Base-by-base conservation (phyloP, 2,797 vertebrate genomes). In the Cuniculus paca region DNA sequence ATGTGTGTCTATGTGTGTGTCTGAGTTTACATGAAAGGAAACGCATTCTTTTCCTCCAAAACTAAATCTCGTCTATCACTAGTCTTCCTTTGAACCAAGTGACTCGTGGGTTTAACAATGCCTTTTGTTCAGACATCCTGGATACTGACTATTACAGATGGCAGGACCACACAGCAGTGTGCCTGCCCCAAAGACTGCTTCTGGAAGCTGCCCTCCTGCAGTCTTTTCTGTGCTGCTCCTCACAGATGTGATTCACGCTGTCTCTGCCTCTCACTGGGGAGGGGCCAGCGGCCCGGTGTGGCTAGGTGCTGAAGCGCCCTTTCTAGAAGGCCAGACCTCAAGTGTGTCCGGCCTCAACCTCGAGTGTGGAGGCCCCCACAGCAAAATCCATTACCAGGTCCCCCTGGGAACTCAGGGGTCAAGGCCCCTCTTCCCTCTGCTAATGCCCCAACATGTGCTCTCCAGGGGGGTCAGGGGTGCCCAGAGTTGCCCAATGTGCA, bases 11-110 rank as follows among this genome's bases (percentile, higher is more conserved):
- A 10, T 17, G 1, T 45, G 56, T 1, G 11, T 24, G 54, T 50
- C 39, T 26, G 19, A 45, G 1, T 88, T 92, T 95, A 88, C 77
- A 54, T 60, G 48, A 75, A 94, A 79, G 2, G 5, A 70, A 91
- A 70, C 4, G 8, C 84, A 74, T 91, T 79, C 36, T 58, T 90
- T 82, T 52, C 83, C 96, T 93, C 94, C 80, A 91, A 86, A 88
- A 54, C 42, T 31, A 39, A 8, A 72, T 31, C 56, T 90, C 93
- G 56, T 78, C 42, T 88, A 39, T 54, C 72, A 72, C 54, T 50
- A 3, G 22, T 85, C 72, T 65, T 65, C 48, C 50, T 95, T 77
- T 70, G 86, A 91, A 72, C 19, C 79, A 83, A 80, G 87, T 48
- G 28, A 95, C 60, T 87, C 70, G 77, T 60, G 56, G 42, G 31